Conservation (phyloP, 2,797 vertebrate genomes). For the Pterois miles region DNA sequence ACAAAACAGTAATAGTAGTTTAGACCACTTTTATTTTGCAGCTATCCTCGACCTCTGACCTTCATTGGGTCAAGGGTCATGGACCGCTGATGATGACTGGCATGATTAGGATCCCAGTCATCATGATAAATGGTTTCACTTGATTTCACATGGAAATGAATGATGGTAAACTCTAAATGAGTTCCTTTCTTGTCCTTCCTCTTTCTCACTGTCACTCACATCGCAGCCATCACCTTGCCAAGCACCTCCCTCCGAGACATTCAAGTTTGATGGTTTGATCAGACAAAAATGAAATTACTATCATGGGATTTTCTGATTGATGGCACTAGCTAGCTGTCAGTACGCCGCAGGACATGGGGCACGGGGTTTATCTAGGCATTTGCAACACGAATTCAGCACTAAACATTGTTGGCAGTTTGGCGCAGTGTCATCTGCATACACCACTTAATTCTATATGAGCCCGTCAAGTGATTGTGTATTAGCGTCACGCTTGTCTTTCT, state of each 20-base stretch:
- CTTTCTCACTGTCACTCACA: constrained; percentile 44
- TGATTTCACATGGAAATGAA: background rate
- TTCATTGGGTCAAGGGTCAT: background rate
- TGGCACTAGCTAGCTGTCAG: constrained; percentile 44
- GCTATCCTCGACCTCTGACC: constrained; percentile 1
- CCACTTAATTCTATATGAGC: constrained; percentile 10
- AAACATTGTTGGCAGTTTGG: constrained; percentile 21
- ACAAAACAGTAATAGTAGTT: background rate
- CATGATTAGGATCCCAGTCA: background rate
- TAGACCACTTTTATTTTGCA: background rate
- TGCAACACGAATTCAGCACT: constrained; percentile 45
- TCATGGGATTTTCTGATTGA: constrained; percentile 68
- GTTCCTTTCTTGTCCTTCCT: background rate
- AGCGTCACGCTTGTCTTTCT: constrained; percentile 18
- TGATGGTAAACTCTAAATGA: background rate
- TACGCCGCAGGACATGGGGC: constrained; percentile 12
- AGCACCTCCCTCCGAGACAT: constrained; percentile 69
- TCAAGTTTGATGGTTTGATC: constrained; percentile 70
- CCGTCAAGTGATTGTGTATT: constrained; percentile 6
- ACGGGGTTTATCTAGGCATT: constrained; percentile 13
- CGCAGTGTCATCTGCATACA: background rate
- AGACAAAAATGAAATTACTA: constrained; percentile 67
- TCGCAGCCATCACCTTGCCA: constrained; percentile 62
- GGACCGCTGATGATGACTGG: background rate
- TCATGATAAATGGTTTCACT: background rate